Conservation (phyloP, 2,113 vertebrate genomes). For the Erythrolamprus reginae region DNA sequence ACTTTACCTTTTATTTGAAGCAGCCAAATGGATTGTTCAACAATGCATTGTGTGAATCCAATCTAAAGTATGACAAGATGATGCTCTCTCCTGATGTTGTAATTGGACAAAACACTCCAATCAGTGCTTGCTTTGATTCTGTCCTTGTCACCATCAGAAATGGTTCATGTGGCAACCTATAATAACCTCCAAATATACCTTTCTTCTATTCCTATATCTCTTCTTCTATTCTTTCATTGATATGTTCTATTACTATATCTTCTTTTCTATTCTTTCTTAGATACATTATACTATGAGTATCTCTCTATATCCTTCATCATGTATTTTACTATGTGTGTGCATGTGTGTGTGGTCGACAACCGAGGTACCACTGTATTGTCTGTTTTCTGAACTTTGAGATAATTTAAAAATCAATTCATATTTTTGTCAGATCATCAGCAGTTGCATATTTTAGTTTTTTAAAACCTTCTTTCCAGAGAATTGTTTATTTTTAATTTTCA, state of each 20-base stretch:
- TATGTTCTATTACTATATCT: too few relatives aligned
- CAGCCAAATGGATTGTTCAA: background rate
- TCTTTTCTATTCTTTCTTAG: too few relatives aligned
- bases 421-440: background rate
- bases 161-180: background rate
- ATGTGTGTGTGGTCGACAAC: too few relatives aligned
- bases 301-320: too few relatives aligned
- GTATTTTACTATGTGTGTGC: too few relatives aligned
- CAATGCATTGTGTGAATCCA: background rate
- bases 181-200: background rate
- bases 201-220: too few relatives aligned
- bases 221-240: too few relatives aligned
- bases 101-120: background rate
- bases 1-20: background rate
- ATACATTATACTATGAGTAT: too few relatives aligned
- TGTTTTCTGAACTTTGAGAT: background rate
- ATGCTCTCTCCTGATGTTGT: too few relatives aligned
- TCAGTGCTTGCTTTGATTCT: too few relatives aligned
- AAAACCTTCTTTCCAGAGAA: background rate
- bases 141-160: background rate
- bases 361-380: too few relatives aligned
- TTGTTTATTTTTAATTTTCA: background rate
- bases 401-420: background rate
- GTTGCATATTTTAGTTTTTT: background rate
- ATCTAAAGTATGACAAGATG: background rate